Conservation (phyloP, 2,113 vertebrate species). For the Pyrgilauda ruficollis region DNA sequence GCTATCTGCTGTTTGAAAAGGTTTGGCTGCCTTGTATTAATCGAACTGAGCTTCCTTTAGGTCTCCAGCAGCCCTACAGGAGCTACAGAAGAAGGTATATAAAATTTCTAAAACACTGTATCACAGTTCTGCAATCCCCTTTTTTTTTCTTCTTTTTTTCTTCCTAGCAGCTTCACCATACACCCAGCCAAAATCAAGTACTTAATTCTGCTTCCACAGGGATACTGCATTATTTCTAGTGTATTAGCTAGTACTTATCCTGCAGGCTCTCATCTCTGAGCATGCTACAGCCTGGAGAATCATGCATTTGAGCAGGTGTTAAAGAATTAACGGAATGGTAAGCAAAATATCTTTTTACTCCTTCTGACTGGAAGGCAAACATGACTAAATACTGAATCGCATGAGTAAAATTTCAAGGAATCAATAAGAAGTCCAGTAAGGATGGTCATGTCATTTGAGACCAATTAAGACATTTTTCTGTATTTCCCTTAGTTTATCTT, state of each 20-base stretch:
- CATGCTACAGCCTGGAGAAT: background rate
- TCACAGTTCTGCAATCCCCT: background rate
- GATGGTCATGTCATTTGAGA: background rate
- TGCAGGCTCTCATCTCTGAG: background rate
- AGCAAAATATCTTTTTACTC: background rate
- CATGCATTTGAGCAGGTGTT: background rate
- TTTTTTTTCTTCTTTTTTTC: background rate
- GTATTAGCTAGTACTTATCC: background rate
- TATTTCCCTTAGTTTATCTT: background rate
- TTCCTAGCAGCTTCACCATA: background rate
- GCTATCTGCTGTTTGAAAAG: constrained; percentile 24
- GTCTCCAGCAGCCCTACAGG: background rate
- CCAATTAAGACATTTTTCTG: background rate
- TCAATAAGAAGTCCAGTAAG: background rate
- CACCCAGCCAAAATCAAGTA: background rate
- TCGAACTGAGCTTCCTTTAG: background rate
- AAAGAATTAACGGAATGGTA: background rate
- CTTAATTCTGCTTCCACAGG: background rate
- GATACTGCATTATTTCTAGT: background rate
- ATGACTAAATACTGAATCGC: background rate
- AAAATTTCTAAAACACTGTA: background rate
- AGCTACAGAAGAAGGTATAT: background rate
- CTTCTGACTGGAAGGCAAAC: background rate
- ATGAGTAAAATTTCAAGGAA: background rate
- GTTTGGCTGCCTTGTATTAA: background rate